Conservation (phyloP, 1,140 invertebrate species). For the Drosophila saltans region DNA sequence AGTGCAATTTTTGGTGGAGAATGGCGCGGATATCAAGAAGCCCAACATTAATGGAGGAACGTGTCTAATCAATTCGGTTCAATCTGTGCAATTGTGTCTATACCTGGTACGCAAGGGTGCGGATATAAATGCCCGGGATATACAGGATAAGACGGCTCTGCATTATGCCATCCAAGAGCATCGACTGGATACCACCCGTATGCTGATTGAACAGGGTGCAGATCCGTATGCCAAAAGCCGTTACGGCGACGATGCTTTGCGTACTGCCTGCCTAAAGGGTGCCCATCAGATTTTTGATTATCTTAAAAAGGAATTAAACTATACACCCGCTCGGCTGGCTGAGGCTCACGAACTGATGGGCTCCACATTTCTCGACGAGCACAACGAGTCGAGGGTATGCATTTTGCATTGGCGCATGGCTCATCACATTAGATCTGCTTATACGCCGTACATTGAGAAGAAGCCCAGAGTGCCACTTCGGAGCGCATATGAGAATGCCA, state of each 20-base stretch:
- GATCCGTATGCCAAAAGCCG: constrained; percentile 90
- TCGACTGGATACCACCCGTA: constrained; percentile 92
- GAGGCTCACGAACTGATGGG: constrained; percentile 91
- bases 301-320: constrained; percentile 87
- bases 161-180: constrained; percentile 97
- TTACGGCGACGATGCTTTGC: constrained; percentile 95
- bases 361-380: constrained; percentile 92
- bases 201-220: constrained; percentile 91
- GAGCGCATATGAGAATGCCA: constrained; percentile 86
- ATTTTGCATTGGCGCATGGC: constrained; percentile 88
- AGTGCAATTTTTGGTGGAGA: constrained; percentile 90
- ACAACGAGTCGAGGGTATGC: constrained; percentile 88
- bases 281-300: constrained; percentile 92
- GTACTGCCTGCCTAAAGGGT: constrained; percentile 95
- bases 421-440: constrained; percentile 84
- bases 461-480: constrained; percentile 85
- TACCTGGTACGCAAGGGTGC: constrained; percentile 91
- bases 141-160: constrained; percentile 95
- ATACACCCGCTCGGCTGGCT: constrained; percentile 88
- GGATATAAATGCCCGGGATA: constrained; percentile 93
- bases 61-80: constrained; percentile 96
- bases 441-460: constrained; percentile 84
- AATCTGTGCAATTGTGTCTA: constrained; percentile 91
- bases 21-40: constrained; percentile 93
- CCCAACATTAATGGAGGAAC: constrained; percentile 97